Evolutionary conservation across 2,797 vertebrate species (phyloP).

Genomic region (Paguma larvata): DNA sequence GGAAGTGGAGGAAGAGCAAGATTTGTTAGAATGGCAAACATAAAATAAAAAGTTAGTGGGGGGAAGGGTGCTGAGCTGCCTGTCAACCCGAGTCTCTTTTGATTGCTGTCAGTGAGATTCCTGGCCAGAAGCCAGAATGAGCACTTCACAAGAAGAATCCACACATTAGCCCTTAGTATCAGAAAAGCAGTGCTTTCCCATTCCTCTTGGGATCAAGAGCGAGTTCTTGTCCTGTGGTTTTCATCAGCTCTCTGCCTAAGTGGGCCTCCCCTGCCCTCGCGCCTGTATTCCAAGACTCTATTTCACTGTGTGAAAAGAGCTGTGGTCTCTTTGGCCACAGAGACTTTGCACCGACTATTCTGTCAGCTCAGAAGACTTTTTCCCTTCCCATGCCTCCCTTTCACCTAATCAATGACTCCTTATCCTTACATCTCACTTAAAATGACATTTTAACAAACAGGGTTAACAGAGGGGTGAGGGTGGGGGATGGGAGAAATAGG

Average conservation of each 20-base stretch:
- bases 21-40: conserved; percentile 28
- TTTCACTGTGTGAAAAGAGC: not conserved
- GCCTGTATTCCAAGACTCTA: not conserved
- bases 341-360: not conserved
- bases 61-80: not conserved
- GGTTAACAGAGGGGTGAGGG: not conserved
- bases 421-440: not conserved
- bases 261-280: not conserved
- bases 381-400: not conserved
- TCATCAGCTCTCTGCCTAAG: not conserved
- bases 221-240: not conserved
- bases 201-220: not conserved
- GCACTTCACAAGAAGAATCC: not conserved
- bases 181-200: not conserved
- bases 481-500: not conserved
- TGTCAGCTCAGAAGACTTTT: not conserved
- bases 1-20: not conserved
- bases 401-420: not conserved
- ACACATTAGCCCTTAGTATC: not conserved
- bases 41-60: not conserved
- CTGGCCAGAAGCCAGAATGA: not conserved
- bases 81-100: not conserved
- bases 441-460: not conserved
- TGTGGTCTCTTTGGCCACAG: not conserved
- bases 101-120: not conserved